Conservation (phyloP, 2,797 vertebrate genomes). For the Hylomyscus alleni region DNA sequence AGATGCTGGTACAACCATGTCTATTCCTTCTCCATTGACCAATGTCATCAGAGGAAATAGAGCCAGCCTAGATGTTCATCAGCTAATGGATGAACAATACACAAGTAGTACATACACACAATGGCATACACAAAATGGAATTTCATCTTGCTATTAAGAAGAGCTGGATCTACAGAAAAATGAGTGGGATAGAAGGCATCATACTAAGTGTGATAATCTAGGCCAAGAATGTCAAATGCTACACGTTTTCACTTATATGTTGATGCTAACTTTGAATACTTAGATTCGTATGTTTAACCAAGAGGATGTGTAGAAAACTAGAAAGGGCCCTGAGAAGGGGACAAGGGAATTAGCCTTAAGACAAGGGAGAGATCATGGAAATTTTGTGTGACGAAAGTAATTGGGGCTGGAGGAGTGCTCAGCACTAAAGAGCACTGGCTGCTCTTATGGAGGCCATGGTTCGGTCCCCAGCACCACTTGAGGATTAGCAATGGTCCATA, state of each 20-base stretch:
- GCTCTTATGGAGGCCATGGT: background rate
- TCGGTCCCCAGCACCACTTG: background rate
- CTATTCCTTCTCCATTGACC: background rate
- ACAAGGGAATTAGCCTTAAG: background rate
- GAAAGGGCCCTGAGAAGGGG: background rate
- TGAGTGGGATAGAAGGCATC: background rate
- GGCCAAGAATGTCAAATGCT: background rate
- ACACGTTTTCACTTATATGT: background rate
- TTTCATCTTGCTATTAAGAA: background rate
- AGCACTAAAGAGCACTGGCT: background rate
- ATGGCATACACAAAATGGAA: background rate
- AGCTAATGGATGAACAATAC: background rate
- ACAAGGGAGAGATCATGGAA: background rate
- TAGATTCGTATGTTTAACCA: background rate
- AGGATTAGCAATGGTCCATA: background rate
- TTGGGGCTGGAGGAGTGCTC: background rate
- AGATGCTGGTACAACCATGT: background rate
- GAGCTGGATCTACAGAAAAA: background rate
- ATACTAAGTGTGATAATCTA: background rate
- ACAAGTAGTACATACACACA: background rate
- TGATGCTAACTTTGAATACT: background rate
- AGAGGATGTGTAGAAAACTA: background rate
- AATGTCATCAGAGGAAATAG: background rate
- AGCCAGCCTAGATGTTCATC: background rate
- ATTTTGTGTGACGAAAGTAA: background rate